Evolutionary conservation across 2,888 invertebrate genomes (phyloP).

Genomic region (Yponomeuta malinellus): DNA sequence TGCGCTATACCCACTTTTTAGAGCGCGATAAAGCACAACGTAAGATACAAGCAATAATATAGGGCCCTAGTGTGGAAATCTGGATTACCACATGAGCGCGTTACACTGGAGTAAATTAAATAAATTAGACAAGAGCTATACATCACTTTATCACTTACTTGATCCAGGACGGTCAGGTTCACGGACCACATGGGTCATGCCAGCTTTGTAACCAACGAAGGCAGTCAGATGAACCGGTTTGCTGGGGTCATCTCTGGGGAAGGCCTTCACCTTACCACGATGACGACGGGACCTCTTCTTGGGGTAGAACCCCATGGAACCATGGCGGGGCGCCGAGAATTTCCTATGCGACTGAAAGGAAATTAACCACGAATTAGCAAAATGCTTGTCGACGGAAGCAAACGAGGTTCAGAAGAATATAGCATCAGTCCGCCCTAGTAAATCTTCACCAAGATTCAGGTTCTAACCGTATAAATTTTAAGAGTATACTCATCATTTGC

Average conservation of each 20-base stretch:
- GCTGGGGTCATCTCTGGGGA: conserved; percentile 97
- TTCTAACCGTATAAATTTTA: conserved; percentile 79
- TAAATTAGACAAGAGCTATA: not conserved
- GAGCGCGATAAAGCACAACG: too few species aligned
- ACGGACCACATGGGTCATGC: conserved; percentile 99
- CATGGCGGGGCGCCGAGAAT: conserved; percentile 99
- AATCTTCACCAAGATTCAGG: conserved; percentile 82
- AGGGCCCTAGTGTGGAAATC: too few species aligned
- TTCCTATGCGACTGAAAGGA: conserved; percentile 96
- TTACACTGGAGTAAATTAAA: too few species aligned
- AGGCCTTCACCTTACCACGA: conserved; percentile 99
- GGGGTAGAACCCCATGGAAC: conserved; percentile 99
- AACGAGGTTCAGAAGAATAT: conserved; percentile 1
- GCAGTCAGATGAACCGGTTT: conserved; percentile 99
- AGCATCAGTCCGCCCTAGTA: conserved; percentile 85
- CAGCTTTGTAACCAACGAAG: conserved; percentile 99
- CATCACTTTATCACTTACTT: conserved; percentile 80
- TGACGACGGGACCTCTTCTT: conserved; percentile 97
- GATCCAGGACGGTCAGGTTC: conserved; percentile 99
- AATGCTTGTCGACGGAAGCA: not conserved
- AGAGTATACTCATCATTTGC: conserved; percentile 79
- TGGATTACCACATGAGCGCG: too few species aligned
- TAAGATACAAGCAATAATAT: too few species aligned
- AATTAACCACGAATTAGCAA: conserved; percentile 10
- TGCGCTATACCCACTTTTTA: too few species aligned